Base-by-base conservation (phyloP, 2,888 invertebrate species). In the Cantharis rustica region DNA sequence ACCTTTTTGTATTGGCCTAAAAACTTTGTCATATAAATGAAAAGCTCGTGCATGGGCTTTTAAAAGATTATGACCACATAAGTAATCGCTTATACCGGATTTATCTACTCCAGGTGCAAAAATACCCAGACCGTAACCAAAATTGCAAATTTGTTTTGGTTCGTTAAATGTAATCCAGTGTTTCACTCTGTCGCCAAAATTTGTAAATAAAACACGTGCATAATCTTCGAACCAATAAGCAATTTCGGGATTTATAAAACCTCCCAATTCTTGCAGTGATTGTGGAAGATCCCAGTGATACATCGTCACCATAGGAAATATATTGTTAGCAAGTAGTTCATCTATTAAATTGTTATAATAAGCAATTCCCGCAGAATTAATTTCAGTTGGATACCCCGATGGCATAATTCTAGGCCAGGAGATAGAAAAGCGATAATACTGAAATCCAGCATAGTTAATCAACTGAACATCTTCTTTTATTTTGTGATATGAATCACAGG, bases 221-320 rank as follows among this genome's bases (percentile, higher is more conserved):
- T 91, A 93, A 80, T 91, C 90, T 5, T 87, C 88, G 83, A 92
- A 93, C 84, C 91, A 91, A 15, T 61, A 61, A 4, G 68, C 47
- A 16, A 76, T 13, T 4, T 20, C 16, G 3, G 72, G 71, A 69
- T 76, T 82, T 64, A 31, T 75, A 80, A 74, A 76, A 9, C 80
- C 79, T 1, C 79, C 80, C 10, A 77, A 23, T 2, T 79, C 74
- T 62, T 75, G 74, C 11, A 91, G 84, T 3, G 81, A 71, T 82
- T 91, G 90, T 0, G 93, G 93, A 74, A 92, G 87, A 83, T 93
- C 92, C 91, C 91, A 93, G 82, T 93, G 93, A 87, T 92, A 93
- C 86, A 93, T 88, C 0, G 93, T 93, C 4, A 92, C 90, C 75
- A 92, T 84, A 0, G 94, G 93, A 73, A 87, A 83, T 69, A 95